Base-by-base conservation (phyloP, 2,888 invertebrate genomes). In the Hedya salicella region DNA sequence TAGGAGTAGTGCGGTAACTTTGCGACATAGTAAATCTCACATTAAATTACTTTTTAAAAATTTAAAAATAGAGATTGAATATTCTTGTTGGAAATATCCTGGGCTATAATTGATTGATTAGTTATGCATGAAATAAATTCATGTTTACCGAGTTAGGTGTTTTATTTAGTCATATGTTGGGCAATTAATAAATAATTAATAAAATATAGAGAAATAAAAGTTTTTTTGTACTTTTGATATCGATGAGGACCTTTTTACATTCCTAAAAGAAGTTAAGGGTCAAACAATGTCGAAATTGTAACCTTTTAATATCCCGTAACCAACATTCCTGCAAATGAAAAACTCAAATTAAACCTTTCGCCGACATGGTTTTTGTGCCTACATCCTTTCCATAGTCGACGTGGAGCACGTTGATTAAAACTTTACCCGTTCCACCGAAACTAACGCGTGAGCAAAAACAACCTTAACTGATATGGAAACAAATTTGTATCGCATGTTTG, bases 381-480 rank as follows among this genome's bases (percentile, higher is more conserved):
- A 53, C 39, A 65, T 46, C 50, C 30, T n/a, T 30, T 14, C 21
- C 32, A 61, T 54, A 49, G 19, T 50, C 19, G 39, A 66, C 60
- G 65, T 48, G 44, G 52, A 25, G 60, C 61, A 42, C 61, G 66
- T 66, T 66, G 66, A 66, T 66, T 66, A 66, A 66, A 66, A 66
- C 54, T 66, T 66, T 66, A 42, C 19, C 61, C 66, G 42, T 61
- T 66, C 46, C 49, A 53, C 54, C 42, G 54, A 66, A 66, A 66
- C 66, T 61, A 66, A 66, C 66, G 54, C 32, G 25, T 30, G 52
- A 25, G 53, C 52, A 66, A 66, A 66, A 66, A 66, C 60, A 61
- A n/a, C n/a, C n/a, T 54, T 52, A 52, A 59, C 65, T 60, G 65
- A 60, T 66, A 66, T 66, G 53, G 39, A 65, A 66, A 60, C 66